Base-by-base conservation (phyloP, 2,797 vertebrate species). In the Eulemur mongoz region DNA sequence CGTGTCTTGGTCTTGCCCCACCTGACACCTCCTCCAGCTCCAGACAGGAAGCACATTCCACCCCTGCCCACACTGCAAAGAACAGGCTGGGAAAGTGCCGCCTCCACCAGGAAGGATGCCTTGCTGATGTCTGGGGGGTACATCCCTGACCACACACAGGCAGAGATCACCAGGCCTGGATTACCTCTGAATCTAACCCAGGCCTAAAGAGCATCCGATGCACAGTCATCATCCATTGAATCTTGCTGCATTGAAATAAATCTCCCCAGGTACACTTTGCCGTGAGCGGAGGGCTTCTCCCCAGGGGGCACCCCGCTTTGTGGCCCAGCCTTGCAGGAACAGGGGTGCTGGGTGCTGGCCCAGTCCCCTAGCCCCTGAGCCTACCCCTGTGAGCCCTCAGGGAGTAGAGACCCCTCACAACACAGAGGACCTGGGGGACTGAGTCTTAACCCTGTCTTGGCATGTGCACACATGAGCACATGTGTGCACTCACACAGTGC, bases 381-480 rank as follows among this genome's bases (percentile, higher is more conserved):
- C 86, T 50, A 7, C 27, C 43, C 45, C n/a, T 67, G n/a, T 18
- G 35, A 35, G 30, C 18, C 61, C 45, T 7, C 27, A 52, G 27
- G 50, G 10, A 69, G 11, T 30, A 27, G 80, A 45, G 32, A 54
- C 5, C 15, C 27, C 27, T 43, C 48, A 82, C 11, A 12, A 17
- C 50, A 76, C 52, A 72, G 59, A 13, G 20, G 80, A n/a, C n/a
- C 38, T 25, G 45, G 63, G 30, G 15, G 4, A 35, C 48, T 23
- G 32, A 35, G n/a, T 50, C 76, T 79, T 61, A 84, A 32, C 20
- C 10, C 3, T 3, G 5, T 57, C 52, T 93, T 76, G 30, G 27
- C 9, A 2, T 7, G 2, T 4, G 27, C 20, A 13, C 48, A 18
- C 0, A 7, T 5, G 8, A 15, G 32, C 5, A 73, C 30, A n/a